Conservation (phyloP, 1,140 invertebrate genomes). For the Eumaeus atala region DNA sequence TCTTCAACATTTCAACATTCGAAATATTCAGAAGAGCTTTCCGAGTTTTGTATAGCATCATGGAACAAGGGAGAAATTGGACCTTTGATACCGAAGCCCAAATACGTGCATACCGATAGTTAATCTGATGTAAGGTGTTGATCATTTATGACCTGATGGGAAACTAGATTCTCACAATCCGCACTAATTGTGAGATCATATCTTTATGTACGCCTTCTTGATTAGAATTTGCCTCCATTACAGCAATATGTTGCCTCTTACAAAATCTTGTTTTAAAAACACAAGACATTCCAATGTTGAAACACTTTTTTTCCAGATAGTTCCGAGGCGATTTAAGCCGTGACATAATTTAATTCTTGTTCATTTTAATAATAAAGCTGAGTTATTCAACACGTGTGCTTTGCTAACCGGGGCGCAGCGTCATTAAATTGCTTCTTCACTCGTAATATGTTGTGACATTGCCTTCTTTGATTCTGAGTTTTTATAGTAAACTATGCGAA, state of each 20-base stretch:
- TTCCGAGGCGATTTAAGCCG: neutral
- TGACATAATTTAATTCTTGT: constrained; percentile 20
- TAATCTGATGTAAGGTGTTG: too few species aligned
- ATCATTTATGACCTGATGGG: too few species aligned
- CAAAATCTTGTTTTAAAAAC: neutral
- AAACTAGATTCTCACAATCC: too few species aligned
- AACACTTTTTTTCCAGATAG: constrained; percentile 11
- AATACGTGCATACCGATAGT: too few species aligned
- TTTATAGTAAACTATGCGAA: too few species aligned
- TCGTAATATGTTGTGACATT: constrained; percentile 35
- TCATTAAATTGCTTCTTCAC: constrained; percentile 33
- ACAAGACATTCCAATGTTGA: constrained; percentile 17
- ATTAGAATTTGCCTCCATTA: too few species aligned
- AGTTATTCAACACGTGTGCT: constrained; percentile 33
- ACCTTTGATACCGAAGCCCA: too few species aligned
- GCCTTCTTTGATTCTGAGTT: neutral
- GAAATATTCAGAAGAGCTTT: too few species aligned
- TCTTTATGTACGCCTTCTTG: too few species aligned
- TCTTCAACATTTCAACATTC: neutral
- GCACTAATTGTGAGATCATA: too few species aligned
- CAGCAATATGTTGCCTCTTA: neutral
- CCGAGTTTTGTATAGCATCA: too few species aligned
- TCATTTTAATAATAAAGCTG: constrained; percentile 40
- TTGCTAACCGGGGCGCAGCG: constrained; percentile 15
- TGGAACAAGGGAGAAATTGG: too few species aligned